Base-by-base conservation (phyloP, 2,797 vertebrate genomes). In the Mallotus villosus region DNA sequence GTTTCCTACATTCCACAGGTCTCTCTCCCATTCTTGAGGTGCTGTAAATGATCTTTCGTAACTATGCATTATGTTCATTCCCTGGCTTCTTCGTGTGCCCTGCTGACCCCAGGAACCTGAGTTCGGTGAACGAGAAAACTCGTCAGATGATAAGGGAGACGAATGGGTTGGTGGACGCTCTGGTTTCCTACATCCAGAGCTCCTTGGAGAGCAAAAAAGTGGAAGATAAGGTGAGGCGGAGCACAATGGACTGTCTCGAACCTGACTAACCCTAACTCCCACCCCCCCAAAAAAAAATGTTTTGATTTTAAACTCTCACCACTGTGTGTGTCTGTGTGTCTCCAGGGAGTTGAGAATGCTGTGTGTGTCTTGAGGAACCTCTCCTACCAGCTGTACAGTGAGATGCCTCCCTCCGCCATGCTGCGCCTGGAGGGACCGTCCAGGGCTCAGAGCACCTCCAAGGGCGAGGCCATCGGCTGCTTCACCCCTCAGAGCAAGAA, bases 281-380 rank as follows among this genome's bases (percentile, higher is more conserved):
- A 2, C 41, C 9, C 9, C 37, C 41, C 3, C 14, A 46, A 11
- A 11, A 2, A 41, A 1, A 9, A 0, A 46, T 9, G 21, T 6
- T 58, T 19, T 5, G 55, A 34, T n/a, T 58, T 5, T 58, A n/a
- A 19, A 58, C 16, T 17, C 46, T 24, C 12, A 22, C 41, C 51
- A 2, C 72, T 2, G 57, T 0, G 29, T 78, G 29, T 76, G 46
- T 76, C 72, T 1, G 72, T 68, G 9, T 67, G 2, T 67, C 69
- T 32, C 0, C 76, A 99, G 97, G 97, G 95, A 0, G 94, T 97
- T 83, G 97, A 99, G 89, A 99, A 98, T 0, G 85, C 94, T 0
- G 88, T 96, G 76, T 99, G 98, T 2, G 92, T 97, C 71, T 79
- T 99, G 85, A 94, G 97, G 83, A 99, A 99, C 92, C 92, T 99